A percentile compares a stretch with the other conserved stretches of the same genome.
Conservation (phyloP, 2,113 vertebrate genomes). For the Lagopus muta region DNA sequence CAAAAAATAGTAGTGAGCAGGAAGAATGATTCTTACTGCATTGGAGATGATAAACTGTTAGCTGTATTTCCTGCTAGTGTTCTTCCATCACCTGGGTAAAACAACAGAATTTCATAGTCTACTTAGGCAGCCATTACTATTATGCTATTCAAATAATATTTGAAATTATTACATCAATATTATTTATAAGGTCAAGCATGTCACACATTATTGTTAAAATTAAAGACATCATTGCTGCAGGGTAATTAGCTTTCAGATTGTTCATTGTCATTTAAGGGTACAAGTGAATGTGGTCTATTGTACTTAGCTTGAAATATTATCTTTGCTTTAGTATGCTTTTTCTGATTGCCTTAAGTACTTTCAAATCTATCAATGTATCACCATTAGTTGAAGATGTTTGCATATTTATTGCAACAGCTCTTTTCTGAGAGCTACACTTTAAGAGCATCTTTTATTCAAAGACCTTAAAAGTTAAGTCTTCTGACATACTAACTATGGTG, state of each 20-base stretch:
- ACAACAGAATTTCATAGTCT: not conserved
- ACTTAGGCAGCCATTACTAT: constrained; percentile 49
- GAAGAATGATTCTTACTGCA: constrained; percentile 29
- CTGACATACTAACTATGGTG: not conserved
- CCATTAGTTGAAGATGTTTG: not conserved
- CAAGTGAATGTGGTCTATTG: not conserved
- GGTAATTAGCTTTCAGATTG: constrained; percentile 39
- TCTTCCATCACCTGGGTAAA: not conserved
- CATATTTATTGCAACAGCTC: not conserved
- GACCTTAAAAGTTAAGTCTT: not conserved
- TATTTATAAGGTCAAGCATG: constrained; percentile 74
- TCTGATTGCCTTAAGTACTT: constrained; percentile 32
- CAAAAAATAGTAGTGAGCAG: not conserved
- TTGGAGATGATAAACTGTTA: constrained; percentile 25
- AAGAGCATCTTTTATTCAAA: not conserved
- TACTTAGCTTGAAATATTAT: constrained; percentile 27
- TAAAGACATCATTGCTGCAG: constrained; percentile 38
- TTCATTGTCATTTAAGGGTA: constrained; percentile 42
- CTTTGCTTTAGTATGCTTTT: not conserved
- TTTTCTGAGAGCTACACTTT: not conserved
- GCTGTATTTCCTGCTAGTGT: not conserved
- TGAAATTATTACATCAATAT: constrained; percentile 66
- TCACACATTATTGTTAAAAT: constrained; percentile 67
- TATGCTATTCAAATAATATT: constrained; percentile 71
- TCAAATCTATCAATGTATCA: not conserved